These are phyloP conservation scores for Formica exsecta DNA, from an alignment of 1,140 invertebrate species.

Conservation along the genomic window DNA sequence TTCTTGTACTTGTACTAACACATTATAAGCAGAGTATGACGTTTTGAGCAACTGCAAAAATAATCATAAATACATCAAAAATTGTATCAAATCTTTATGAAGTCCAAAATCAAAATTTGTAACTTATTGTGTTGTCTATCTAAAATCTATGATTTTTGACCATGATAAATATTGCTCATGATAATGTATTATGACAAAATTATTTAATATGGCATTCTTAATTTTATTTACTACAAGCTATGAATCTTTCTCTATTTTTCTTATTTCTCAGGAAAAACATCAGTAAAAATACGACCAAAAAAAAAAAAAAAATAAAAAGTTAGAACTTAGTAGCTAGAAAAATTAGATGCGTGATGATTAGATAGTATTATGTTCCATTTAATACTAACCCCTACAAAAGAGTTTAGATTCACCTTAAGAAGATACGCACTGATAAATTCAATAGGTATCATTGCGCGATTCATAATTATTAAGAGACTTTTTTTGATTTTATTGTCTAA, in stretches of 20 bases:
- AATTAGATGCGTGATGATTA: no score
- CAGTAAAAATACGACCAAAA: no score
- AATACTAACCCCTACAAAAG: no score
- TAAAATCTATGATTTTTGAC: background rate
- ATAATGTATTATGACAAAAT: background rate
- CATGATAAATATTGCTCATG: background rate
- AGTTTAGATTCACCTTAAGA: no score
- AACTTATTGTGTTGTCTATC: background rate
- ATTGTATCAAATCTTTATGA: background rate
- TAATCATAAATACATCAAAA: background rate
- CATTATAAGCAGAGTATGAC: conserved; percentile 71
- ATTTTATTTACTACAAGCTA: background rate
- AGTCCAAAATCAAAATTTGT: background rate
- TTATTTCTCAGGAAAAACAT: no score
- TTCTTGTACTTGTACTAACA: conserved; percentile 38
- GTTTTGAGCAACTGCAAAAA: conserved; percentile 63
- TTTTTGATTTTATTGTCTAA: no score
- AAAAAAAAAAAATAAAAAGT: no score
- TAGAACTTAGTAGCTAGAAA: no score
- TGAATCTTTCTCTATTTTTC: background rate
- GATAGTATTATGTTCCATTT: no score
- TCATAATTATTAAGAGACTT: no score
- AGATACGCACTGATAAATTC: no score
- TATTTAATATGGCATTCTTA: background rate
- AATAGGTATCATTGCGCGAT: no score